A percentile compares a stretch with the other conserved stretches of the same genome.
Conservation (phyloP, 1,140 invertebrate species). For the Heliothis virescens region DNA sequence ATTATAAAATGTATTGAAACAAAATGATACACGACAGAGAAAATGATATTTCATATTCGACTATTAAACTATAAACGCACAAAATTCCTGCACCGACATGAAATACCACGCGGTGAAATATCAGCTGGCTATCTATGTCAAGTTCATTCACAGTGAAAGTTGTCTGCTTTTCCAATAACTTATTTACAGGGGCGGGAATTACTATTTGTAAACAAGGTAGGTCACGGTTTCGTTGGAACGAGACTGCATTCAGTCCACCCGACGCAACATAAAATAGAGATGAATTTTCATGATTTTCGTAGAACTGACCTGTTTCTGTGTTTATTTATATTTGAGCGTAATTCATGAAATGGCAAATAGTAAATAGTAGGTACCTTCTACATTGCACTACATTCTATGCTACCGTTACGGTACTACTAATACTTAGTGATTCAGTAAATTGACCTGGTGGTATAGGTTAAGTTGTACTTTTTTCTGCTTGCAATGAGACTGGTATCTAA, state of each 20-base stretch:
- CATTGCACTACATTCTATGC: no score
- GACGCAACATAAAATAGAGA: not conserved
- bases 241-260: not conserved
- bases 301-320: not conserved
- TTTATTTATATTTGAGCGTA: not conserved
- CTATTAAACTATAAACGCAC: no score
- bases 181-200: slow-evolving; percentile 12
- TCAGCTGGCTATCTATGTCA: slow-evolving; percentile 25
- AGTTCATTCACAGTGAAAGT: slow-evolving; percentile 31
- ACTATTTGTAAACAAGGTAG: slow-evolving; percentile 5
- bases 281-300: not conserved
- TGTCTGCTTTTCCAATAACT: slow-evolving; percentile 37
- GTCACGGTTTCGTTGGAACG: slow-evolving; percentile 8
- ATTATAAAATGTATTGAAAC: not conserved
- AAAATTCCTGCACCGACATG: not conserved
- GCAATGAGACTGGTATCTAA: not conserved
- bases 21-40: no score
- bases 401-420: no score
- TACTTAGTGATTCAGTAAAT: no score
- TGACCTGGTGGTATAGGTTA: not conserved
- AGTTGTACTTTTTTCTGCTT: not conserved
- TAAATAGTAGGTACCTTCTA: not conserved
- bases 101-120: slow-evolving; percentile 3
- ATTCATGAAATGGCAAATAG: not conserved
- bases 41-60: no score